Conservation (phyloP, 2,888 invertebrate species). For the Drepanosiphum platanoidis region DNA sequence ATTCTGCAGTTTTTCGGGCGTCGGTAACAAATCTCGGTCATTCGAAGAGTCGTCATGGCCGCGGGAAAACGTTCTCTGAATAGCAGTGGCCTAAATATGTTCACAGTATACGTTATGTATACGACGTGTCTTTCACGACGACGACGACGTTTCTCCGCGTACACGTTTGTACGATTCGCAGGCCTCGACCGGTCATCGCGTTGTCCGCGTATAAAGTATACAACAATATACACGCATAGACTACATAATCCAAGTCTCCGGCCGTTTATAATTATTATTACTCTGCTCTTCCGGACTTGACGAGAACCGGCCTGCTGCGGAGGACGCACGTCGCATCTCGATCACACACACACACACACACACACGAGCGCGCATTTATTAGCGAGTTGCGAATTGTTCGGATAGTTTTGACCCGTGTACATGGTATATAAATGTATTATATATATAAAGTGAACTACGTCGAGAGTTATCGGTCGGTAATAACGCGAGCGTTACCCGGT, state of each 20-base stretch:
- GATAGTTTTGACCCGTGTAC: background rate
- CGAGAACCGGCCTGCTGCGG: background rate
- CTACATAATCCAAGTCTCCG: background rate
- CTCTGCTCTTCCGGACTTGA: background rate
- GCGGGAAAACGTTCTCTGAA: conserved; percentile 3
- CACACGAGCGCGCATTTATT: too few relatives aligned
- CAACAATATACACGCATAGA: too few relatives aligned
- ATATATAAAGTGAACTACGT: background rate
- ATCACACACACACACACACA: too few relatives aligned
- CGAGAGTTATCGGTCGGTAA: background rate
- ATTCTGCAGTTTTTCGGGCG: too few relatives aligned
- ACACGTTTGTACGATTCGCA: background rate
- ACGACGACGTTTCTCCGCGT: background rate
- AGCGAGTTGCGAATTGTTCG: background rate
- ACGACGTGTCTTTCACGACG: background rate
- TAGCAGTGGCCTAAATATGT: too few relatives aligned
- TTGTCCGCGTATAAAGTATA: too few relatives aligned
- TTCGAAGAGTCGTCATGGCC: background rate
- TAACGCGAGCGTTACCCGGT: conserved; percentile 1
- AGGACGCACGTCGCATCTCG: background rate
- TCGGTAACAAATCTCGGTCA: background rate
- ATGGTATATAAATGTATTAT: background rate
- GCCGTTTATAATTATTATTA: background rate
- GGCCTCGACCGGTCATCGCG: background rate
- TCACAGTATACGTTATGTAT: background rate